Conservation (phyloP, 1,140 invertebrate genomes). For the Neodiprion virginianus region DNA sequence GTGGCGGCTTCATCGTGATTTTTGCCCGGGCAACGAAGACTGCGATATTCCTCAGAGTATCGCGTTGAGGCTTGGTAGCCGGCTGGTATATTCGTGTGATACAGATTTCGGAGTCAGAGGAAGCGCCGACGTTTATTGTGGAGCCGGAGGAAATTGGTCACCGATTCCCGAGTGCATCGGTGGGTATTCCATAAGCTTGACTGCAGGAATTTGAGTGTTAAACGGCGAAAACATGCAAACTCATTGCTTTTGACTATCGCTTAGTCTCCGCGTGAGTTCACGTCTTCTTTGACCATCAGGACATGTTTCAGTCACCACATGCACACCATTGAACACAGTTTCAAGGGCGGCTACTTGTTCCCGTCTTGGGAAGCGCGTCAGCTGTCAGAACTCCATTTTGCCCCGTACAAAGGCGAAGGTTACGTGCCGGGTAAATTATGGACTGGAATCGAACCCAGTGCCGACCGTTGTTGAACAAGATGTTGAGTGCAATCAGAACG, state of each 20-base stretch:
- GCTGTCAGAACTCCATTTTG: conserved; percentile 33
- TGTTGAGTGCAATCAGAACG: no score
- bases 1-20: conserved; percentile 44
- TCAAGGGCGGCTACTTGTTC: conserved; percentile 40
- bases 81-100: conserved; percentile 49
- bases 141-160: conserved; percentile 43
- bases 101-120: conserved; percentile 40
- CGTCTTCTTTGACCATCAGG: no score
- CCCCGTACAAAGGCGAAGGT: conserved; percentile 43
- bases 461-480: no score
- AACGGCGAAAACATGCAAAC: no score
- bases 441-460: not conserved
- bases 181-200: conserved; percentile 22
- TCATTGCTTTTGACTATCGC: no score
- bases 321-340: conserved; percentile 36
- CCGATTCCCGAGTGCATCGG: conserved; percentile 46
- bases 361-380: conserved; percentile 28
- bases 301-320: conserved; percentile 46
- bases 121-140: conserved; percentile 40
- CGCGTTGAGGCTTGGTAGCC: conserved; percentile 38
- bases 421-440: conserved; percentile 45
- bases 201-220: no score
- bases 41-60: conserved; percentile 31
- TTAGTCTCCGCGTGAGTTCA: no score
- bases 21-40: conserved; percentile 32